A percentile compares a stretch with the other conserved stretches of the same genome.
Evolutionary conservation across 2,888 invertebrate species (phyloP).

Genomic region (Xestia sexstrigata): DNA sequence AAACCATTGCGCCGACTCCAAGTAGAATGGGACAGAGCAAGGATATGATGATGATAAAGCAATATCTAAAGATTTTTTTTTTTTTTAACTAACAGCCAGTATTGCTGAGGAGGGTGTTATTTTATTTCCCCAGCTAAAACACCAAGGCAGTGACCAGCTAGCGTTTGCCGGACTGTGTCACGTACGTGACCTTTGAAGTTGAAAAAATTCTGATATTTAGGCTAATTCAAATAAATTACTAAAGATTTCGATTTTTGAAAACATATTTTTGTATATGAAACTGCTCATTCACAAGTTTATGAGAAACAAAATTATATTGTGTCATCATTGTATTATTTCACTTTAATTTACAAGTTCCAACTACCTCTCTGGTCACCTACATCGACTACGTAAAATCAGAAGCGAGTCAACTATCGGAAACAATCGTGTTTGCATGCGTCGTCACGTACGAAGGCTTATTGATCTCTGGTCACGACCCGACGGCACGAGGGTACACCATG

Average conservation of each 20-base stretch:
- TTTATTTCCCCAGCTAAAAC: background rate
- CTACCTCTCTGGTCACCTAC: slow-evolving; percentile 55
- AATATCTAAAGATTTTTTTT: background rate
- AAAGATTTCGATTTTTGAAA: background rate
- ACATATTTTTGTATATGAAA: background rate
- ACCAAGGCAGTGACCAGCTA: background rate
- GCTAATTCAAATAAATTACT: background rate
- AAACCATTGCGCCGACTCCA: no score
- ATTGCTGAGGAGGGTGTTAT: background rate
- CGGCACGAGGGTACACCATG: slow-evolving; percentile 19
- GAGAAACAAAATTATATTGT: background rate
- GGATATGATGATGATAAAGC: background rate
- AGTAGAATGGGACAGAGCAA: no score
- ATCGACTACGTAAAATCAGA: slow-evolving; percentile 45
- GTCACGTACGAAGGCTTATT: slow-evolving; percentile 60
- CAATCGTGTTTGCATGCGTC: slow-evolving; percentile 48
- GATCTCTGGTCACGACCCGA: slow-evolving; percentile 60
- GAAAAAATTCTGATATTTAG: background rate
- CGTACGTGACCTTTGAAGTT: background rate
- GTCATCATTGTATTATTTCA: background rate
- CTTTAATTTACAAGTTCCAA: background rate
- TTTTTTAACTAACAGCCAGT: background rate
- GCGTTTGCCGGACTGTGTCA: background rate
- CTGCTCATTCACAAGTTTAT: background rate
- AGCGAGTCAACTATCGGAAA: slow-evolving; percentile 56